These are phyloP conservation scores for Octopus sinensis DNA, from an alignment of 1,140 invertebrate genomes.

Conservation along the genomic window DNA sequence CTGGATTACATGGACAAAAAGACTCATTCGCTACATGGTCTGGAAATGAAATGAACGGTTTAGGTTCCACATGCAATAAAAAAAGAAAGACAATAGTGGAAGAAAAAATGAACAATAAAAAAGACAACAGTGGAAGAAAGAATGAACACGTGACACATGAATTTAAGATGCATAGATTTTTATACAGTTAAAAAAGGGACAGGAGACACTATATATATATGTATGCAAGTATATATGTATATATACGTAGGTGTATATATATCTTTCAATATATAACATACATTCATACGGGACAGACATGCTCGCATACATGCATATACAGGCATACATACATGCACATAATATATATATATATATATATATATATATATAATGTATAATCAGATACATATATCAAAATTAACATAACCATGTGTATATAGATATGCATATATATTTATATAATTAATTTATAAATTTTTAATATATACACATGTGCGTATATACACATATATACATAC, in stretches of 20 bases:
- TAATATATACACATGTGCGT: not conserved
- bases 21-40: too few species aligned
- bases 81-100: too few species aligned
- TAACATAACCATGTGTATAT: not conserved
- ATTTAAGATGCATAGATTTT: too few species aligned
- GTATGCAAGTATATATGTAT: not conserved
- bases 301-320: not conserved
- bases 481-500: not conserved
- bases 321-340: not conserved
- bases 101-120: too few species aligned
- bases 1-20: too few species aligned
- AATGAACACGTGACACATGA: too few species aligned
- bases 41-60: too few species aligned
- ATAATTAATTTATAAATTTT: not conserved
- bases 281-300: not conserved
- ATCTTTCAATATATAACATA: not conserved
- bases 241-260: not conserved
- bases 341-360: slow-evolving; percentile 9
- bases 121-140: too few species aligned
- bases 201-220: not conserved
- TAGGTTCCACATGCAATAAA: too few species aligned
- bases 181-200: too few species aligned
- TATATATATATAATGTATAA: not conserved
- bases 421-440: not conserved
- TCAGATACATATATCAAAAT: not conserved